Percentiles rank a stretch among this genome's conserved stretches.
phyloP scores from a whole-genome alignment of 2,888 invertebrate genomes.

The Amiota communis region DNA sequence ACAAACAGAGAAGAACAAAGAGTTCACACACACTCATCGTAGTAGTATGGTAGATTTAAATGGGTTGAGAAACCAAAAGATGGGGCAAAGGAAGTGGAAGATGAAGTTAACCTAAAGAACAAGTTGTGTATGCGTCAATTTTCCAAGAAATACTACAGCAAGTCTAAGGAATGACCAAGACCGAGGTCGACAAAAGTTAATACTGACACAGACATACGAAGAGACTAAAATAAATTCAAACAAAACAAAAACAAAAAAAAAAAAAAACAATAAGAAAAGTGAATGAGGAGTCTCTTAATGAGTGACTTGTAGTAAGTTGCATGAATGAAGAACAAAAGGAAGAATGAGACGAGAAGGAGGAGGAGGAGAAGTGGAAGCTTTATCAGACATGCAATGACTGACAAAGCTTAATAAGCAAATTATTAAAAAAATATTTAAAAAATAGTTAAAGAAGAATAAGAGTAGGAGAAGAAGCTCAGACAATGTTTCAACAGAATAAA shows the following conservation, averaged over 20 bases:
- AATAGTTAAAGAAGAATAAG: not conserved
- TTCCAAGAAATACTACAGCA: no score
- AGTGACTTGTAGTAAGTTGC: not conserved
- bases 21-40: no score
- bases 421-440: not conserved
- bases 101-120: no score
- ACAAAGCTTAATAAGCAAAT: slow-evolving; percentile 8
- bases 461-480: slow-evolving; percentile 8
- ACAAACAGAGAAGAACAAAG: no score
- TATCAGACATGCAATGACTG: slow-evolving; percentile 8
- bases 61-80: no score
- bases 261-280: not conserved
- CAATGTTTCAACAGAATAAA: slow-evolving; percentile 8
- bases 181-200: not conserved
- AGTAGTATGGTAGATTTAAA: no score
- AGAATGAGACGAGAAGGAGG: not conserved
- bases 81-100: no score
- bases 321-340: not conserved
- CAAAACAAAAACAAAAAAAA: not conserved
- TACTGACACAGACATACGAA: no score
- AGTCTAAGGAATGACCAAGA: no score
- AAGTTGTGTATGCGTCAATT: no score
- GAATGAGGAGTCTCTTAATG: slow-evolving; percentile 11
- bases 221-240: not conserved
- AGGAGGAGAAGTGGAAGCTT: not conserved